Percentiles rank a stretch among this genome's conserved stretches.
phyloP scores from a whole-genome alignment of 2,113 vertebrate species.

The Onychorhynchus coronatus region DNA sequence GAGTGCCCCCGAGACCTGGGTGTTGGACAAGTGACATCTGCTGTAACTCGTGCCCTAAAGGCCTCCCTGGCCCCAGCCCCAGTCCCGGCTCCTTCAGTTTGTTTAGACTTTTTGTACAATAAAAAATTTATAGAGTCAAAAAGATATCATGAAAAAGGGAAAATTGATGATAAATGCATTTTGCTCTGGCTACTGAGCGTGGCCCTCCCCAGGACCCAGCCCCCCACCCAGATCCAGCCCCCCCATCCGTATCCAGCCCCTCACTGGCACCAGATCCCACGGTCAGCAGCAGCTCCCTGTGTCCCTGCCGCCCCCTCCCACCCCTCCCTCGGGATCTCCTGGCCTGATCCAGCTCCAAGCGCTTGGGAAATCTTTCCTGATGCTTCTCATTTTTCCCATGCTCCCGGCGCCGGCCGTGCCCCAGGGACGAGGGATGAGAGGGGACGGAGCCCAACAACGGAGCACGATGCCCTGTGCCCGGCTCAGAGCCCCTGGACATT shows the following conservation, averaged over 20 bases:
- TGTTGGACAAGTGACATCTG: too few relatives aligned
- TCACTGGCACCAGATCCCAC: too few relatives aligned
- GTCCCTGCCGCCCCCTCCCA: neutral
- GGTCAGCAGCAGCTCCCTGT: too few relatives aligned
- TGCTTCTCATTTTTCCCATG: constrained; percentile 7
- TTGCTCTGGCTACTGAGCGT: neutral
- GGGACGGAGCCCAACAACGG: neutral
- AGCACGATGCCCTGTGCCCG: neutral
- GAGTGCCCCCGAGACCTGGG: too few relatives aligned
- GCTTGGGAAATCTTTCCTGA: neutral
- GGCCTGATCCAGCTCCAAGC: neutral
- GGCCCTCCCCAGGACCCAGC: neutral
- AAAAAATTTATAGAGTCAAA: neutral
- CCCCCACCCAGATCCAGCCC: too few relatives aligned
- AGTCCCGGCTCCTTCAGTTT: neutral
- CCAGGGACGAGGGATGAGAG: neutral
- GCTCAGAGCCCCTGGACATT: neutral
- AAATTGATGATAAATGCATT: neutral
- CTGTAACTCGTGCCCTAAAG: too few relatives aligned
- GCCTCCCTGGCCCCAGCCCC: too few relatives aligned
- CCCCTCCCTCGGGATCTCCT: neutral
- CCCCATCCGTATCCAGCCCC: too few relatives aligned
- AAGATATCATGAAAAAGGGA: neutral
- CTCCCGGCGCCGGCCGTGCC: neutral
- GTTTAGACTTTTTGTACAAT: neutral